Evolutionary conservation across 2,113 vertebrate species (phyloP), one percentile per base, ranked within the genome.

Genomic region (Ctenomys sociabilis): DNA sequence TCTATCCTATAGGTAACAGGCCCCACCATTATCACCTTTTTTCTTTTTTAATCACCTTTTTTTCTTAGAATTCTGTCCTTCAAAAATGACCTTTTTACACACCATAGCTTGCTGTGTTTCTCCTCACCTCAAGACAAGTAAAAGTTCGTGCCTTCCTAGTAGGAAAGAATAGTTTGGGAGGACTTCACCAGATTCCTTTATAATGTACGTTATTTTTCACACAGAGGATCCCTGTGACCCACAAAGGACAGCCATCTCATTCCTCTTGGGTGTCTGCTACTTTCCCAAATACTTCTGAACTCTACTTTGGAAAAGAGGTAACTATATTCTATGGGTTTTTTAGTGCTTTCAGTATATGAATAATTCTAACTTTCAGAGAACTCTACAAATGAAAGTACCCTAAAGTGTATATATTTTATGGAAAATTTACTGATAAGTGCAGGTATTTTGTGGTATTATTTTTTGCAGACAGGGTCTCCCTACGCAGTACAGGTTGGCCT

Each of bases 1-100:
- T 37, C 45, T 94, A 93, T 35, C 43, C n/a, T 88, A 22, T 73
- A 85, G 30, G 30, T 85, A 86, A 88, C 3, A 93, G 17, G 32
- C 82, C 75, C n/a, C 21, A 22, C 66, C 54, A 90, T 37, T n/a
- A n/a, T n/a, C n/a, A n/a, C n/a, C n/a, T n/a, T n/a, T n/a, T n/a
- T n/a, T n/a, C n/a, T n/a, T n/a, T n/a, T n/a, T n/a, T n/a, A 54
- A 87, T 26, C 68, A 85, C 26, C 57, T 14, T 72, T 73, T 35
- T 40, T 88, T 93, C 52, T 95, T 59, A 88, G 52, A 91, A 92
- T 81, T 87, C 35, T 66, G n/a, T 72, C 49, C 43, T 94, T 64
- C 45, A 88, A 92, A 93, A 91, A 57, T 57, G 54, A 16, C 16
- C 52, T 54, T 57, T 16, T 57, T 82, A 28, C 19, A 28, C 85